Percentiles rank a stretch among this genome's conserved stretches.
phyloP scores from a whole-genome alignment of 1,140 invertebrate species.

The Drosophila serrata region DNA sequence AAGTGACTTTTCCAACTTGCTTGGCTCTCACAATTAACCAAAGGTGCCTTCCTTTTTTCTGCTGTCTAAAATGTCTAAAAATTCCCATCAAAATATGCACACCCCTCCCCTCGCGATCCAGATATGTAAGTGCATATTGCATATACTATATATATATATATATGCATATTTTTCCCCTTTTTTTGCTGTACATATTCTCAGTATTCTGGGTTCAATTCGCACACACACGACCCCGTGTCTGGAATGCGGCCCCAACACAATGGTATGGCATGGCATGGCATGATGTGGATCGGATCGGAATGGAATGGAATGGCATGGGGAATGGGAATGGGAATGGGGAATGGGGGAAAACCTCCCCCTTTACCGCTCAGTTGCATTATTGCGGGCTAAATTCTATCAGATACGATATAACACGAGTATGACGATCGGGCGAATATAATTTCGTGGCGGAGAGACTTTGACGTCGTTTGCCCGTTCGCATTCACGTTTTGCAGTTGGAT shows the following conservation, averaged over 20 bases:
- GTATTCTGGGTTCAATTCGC: conserved; percentile 53
- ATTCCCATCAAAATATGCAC: conserved; percentile 30
- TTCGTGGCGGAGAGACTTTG: conserved; percentile 65
- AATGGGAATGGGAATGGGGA: conserved; percentile 19
- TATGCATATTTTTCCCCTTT: conserved; percentile 25
- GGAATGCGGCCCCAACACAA: conserved; percentile 73
- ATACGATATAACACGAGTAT: conserved; percentile 51
- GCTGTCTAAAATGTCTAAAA: conserved; percentile 26
- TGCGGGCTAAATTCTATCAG: conserved; percentile 72
- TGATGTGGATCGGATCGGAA: conserved; percentile 38
- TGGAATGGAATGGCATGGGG: conserved; percentile 19
- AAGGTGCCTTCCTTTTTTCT: conserved; percentile 17
- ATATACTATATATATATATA: not conserved
- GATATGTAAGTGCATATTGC: conserved; percentile 30
- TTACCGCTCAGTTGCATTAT: conserved; percentile 47
- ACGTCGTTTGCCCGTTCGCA: conserved; percentile 53
- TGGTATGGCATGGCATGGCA: conserved; percentile 38
- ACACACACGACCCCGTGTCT: conserved; percentile 71
- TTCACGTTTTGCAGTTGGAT: conserved; percentile 77
- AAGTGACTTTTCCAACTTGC: not conserved
- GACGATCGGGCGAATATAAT: conserved; percentile 36
- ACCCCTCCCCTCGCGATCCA: conserved; percentile 17
- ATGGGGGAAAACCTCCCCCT: conserved; percentile 56
- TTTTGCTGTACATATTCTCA: conserved; percentile 28
- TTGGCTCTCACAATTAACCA: conserved; percentile 30